phyloP scores from a whole-genome alignment of 2,888 invertebrate genomes.

The Xanthia togata region DNA sequence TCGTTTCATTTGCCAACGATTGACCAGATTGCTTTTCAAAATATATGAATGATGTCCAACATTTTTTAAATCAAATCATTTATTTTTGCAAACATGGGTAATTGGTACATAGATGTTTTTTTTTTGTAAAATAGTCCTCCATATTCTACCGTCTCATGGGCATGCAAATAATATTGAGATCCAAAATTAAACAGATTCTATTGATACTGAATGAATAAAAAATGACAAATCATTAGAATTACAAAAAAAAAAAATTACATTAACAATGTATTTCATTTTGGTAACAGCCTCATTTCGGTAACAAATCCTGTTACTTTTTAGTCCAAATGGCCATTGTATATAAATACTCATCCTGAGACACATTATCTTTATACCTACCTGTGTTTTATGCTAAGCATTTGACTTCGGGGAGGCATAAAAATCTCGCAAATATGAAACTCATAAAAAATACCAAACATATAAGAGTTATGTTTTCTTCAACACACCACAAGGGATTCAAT shows the following conservation, averaged over 20 bases:
- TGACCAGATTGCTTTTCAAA: background rate
- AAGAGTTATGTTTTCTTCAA: constrained; percentile 1
- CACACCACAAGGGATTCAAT: constrained; percentile 42
- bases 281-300: background rate
- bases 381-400: background rate
- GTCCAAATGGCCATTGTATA: background rate
- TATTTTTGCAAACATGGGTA: too few relatives aligned
- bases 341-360: background rate
- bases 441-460: constrained; percentile 21
- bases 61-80: too few relatives aligned
- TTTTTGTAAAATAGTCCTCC: too few relatives aligned
- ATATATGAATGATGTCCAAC: background rate
- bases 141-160: too few relatives aligned
- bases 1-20: background rate
- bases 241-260: too few relatives aligned
- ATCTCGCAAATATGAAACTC: constrained; percentile 1
- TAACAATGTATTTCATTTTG: background rate
- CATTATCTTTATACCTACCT: background rate
- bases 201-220: too few relatives aligned
- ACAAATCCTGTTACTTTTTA: too few relatives aligned
- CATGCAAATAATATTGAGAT: too few relatives aligned
- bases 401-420: background rate
- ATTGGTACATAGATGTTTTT: too few relatives aligned
- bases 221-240: too few relatives aligned
- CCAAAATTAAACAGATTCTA: too few relatives aligned